Conservation (phyloP, 2,888 invertebrate species). For the Smittia sp. region DNA sequence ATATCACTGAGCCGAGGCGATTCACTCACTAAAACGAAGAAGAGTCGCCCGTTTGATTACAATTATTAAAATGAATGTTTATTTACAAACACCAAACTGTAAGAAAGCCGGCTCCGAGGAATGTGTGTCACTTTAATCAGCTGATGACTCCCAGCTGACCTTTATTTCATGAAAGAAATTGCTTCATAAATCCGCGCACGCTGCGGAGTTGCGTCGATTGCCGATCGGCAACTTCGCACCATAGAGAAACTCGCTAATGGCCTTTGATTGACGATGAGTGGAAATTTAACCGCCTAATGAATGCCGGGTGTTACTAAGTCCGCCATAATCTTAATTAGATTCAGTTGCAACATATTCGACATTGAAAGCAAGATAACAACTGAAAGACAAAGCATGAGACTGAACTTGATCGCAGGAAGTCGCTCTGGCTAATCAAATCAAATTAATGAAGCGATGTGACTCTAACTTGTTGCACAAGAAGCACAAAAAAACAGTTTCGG, state of each 20-base stretch:
- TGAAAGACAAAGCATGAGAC: not conserved
- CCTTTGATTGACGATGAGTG: too few species aligned
- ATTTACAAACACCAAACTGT: conserved; percentile 28
- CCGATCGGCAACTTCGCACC: too few species aligned
- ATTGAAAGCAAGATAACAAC: too few species aligned
- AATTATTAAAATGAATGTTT: not conserved
- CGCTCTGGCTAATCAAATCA: conserved; percentile 7
- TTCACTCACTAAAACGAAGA: not conserved
- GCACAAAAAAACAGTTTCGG: not conserved
- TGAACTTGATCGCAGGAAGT: not conserved
- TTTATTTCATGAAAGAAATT: conserved; percentile 20
- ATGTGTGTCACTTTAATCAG: conserved; percentile 40
- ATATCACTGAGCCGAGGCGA: not conserved
- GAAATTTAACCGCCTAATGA: too few species aligned
- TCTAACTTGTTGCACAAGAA: not conserved
- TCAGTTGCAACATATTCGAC: too few species aligned
- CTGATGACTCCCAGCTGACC: conserved; percentile 38
- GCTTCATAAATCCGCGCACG: not conserved
- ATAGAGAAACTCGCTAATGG: too few species aligned
- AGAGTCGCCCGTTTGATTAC: not conserved
- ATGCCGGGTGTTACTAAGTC: too few species aligned
- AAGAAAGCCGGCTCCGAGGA: not conserved
- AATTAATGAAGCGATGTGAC: conserved; percentile 11
- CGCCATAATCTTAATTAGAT: too few species aligned
- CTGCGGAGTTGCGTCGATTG: not conserved